Base-by-base conservation (phyloP, 1,140 invertebrate genomes). In the Halyomorpha halys region DNA sequence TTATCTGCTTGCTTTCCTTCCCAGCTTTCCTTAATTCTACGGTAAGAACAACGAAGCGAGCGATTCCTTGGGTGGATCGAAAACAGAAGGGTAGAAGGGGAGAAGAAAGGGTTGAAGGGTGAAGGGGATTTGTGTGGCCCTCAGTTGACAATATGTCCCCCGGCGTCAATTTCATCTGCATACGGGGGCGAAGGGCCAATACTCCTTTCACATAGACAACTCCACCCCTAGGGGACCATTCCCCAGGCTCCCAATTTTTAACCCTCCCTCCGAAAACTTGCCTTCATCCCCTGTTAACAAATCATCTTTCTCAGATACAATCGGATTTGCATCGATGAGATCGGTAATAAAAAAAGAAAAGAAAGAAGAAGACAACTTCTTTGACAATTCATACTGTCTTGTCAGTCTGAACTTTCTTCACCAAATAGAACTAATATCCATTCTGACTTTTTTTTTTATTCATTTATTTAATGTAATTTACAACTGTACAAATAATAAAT, bases 151-250 rank as follows among this genome's bases (percentile, higher is more conserved):
- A 59, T 59, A 59, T 59, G 56, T 59, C 56, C 56, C 56, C 19
- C 56, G 56, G 56, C 56, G 56, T 59, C 56, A 59, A 59, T 59
- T 59, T 59, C 23, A 59, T 59, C 56, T 59, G 39, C 39, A 62
- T 62, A 62, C n/a, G 61, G 44, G 60, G 30, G 44, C 27, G 44
- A 45, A 16, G 44, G 30, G 44, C 51, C 51, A 53, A 53, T 53
- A 53, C 51, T 53, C 51, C 51, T 53, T 19, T 47, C 45, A 47
- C 45, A 47, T 53, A 53, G 51, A 53, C 51, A 53, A 53, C 51
- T 53, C 21, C 51, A 13, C 21, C 51, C 51, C 51, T 53, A 6
- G 18, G 21, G 51, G n/a, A 18, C 51, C 51, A 53, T 53, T 53
- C 51, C 51, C 21, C 51, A 23, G 2, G 2, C 51, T 13, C 6